Base-by-base conservation (phyloP, 2,888 invertebrate species). In the Eledone cirrhosa region DNA sequence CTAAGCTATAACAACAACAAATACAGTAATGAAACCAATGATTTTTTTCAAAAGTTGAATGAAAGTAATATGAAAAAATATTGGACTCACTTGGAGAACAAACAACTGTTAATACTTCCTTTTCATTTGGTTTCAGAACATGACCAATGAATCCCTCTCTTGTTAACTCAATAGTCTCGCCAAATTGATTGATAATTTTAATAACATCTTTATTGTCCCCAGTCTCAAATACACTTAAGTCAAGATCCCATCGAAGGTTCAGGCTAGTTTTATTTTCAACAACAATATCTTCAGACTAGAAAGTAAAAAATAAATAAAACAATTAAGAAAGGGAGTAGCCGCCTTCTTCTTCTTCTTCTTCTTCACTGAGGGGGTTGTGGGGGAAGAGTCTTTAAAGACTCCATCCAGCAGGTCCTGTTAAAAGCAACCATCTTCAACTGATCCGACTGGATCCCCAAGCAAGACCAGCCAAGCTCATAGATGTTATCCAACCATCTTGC, bases 81-180 rank as follows among this genome's bases (percentile, higher is more conserved):
- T 29, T 65, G 75, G 19, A 85, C 87, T 85, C 82, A 90, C 89
- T 86, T 79, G 91, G 90, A 82, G 87, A 88, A 82, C 90, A 91
- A 72, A 88, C 79, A 47, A 90, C 85, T 2, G 87, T 84, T 4
- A 91, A 81, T 29, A 86, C 83, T 77, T 87, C 84, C 0, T 87
- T 86, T 81, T 88, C 83, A 11, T 89, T 89, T n/a, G 89, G 87
- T 14, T 88, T 87, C 59, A 91, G 82, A 8, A 84, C 80, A 24
- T 29, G 29, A 24, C 76, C 76, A 14, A 76, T 47, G 24, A 27
- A 19, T 86, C 87, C 41, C 13, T 27, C 5, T 48, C 24, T 47
- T 8, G 22, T 22, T 47, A 27, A 16, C 80, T 79, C 72, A 82
- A 88, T 89, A 4, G 90, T 89, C 67, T 87, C 86, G 7, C 90